Evolutionary conservation across 1,140 invertebrate genomes (phyloP).

Genomic region (Microplitis demolitor): DNA sequence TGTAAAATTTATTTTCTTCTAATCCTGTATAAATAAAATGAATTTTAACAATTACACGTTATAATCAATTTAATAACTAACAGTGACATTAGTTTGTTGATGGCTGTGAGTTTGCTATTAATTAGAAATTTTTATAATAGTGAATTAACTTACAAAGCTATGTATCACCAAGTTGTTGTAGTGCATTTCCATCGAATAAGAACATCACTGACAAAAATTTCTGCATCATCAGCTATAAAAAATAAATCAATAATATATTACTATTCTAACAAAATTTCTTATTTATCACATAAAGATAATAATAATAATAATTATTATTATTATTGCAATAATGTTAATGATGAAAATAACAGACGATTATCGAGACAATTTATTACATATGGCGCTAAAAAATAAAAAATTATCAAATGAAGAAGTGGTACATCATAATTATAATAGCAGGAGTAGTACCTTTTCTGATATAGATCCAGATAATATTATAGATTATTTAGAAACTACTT

Average conservation of each 20-base stretch:
- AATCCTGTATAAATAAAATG: too few relatives aligned
- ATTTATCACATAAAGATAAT: neutral
- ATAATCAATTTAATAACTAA: neutral
- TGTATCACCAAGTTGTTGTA: neutral
- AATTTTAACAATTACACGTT: too few relatives aligned
- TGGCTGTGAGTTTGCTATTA: neutral
- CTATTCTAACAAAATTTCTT: neutral
- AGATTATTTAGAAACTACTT: neutral
- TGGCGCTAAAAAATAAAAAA: conserved; percentile 6
- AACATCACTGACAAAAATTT: neutral
- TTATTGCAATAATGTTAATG: too few relatives aligned
- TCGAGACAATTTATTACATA: neutral
- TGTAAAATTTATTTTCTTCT: too few relatives aligned
- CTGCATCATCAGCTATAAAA: neutral
- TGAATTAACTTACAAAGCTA: neutral
- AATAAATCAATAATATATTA: neutral
- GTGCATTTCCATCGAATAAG: neutral
- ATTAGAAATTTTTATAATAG: neutral
- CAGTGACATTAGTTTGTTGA: neutral
- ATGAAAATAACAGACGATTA: neutral
- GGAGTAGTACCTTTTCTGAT: neutral
- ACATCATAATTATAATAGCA: neutral
- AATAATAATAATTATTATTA: neutral
- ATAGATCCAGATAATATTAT: conserved; percentile 1
- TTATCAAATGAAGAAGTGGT: conserved; percentile 2